Conservation (phyloP, 2,888 invertebrate species). For the Abrostola tripartita region DNA sequence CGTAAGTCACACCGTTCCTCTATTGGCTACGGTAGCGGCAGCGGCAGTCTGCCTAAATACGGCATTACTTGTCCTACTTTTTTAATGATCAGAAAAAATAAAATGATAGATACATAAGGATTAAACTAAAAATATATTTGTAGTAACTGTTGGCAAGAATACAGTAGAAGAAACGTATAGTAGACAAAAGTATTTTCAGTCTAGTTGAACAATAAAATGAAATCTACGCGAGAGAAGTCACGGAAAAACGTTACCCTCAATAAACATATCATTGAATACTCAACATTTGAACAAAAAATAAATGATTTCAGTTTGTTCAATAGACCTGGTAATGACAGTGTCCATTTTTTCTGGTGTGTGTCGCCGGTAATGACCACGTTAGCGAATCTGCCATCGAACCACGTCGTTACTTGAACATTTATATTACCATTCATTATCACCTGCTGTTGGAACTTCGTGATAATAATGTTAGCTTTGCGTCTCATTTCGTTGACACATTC, state of each 20-base stretch:
- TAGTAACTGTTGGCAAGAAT: too few relatives aligned
- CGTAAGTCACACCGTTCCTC: neutral
- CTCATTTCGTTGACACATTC: conserved; percentile 44
- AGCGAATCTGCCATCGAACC: conserved; percentile 21
- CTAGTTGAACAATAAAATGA: conserved; percentile 1
- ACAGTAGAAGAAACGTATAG: too few relatives aligned
- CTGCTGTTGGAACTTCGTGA: conserved; percentile 26
- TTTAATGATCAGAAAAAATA: neutral
- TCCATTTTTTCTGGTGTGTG: conserved; percentile 10
- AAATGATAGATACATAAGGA: too few relatives aligned
- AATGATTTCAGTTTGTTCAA: conserved; percentile 14
- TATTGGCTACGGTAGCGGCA: neutral
- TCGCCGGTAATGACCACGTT: conserved; percentile 27
- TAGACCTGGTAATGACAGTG: conserved; percentile 13
- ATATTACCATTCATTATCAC: conserved; percentile 25
- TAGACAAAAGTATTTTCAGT: neutral
- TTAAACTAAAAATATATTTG: too few relatives aligned
- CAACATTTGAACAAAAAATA: conserved; percentile 9
- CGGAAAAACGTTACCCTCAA: neutral
- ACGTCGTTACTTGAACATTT: conserved; percentile 25
- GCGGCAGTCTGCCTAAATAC: neutral
- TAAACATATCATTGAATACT: conserved; percentile 12
- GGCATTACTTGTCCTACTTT: neutral
- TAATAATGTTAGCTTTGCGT: conserved; percentile 32
- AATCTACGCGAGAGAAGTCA: conserved; percentile 2